Conservation (phyloP, 2,113 vertebrate species). For the Hippocampus comes region DNA sequence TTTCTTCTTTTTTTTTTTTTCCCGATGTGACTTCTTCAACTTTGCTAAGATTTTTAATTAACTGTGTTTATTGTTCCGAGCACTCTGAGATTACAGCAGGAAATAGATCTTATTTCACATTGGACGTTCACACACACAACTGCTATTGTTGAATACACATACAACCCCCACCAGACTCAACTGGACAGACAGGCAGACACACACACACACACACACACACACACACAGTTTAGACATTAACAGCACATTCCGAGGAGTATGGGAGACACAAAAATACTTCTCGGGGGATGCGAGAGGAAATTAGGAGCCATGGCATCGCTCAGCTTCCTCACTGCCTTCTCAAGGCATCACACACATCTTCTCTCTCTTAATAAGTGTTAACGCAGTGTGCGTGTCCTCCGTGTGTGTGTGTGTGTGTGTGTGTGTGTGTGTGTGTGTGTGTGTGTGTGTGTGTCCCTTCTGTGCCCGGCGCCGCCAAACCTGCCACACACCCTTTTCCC, state of each 20-base stretch:
- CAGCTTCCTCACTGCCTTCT: slow-evolving; percentile 46
- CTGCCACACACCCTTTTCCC: slow-evolving; percentile 64
- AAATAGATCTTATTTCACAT: slow-evolving; percentile 66
- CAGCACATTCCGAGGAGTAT: slow-evolving; percentile 17
- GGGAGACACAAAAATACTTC: slow-evolving; percentile 47
- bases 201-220: slow-evolving; percentile 19
- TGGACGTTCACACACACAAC: slow-evolving; percentile 32
- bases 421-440: slow-evolving; percentile 43
- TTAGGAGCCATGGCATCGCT: slow-evolving; percentile 30
- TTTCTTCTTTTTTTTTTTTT: slow-evolving; percentile 20
- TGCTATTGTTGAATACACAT: slow-evolving; percentile 29
- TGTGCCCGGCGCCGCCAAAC: slow-evolving; percentile 60
- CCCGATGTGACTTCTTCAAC: slow-evolving; percentile 59
- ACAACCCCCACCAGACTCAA: slow-evolving; percentile 15
- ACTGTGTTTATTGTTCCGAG: slow-evolving; percentile 65
- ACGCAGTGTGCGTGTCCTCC: slow-evolving; percentile 59
- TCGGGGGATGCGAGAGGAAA: slow-evolving; percentile 40
- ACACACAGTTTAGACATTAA: slow-evolving; percentile 9
- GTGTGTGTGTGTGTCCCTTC: slow-evolving; percentile 49
- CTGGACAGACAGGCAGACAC: neutral
- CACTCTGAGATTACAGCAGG: slow-evolving; percentile 60
- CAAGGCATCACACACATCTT: slow-evolving; percentile 42
- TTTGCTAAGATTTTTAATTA: slow-evolving; percentile 65
- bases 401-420: slow-evolving; percentile 49
- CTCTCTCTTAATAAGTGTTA: slow-evolving; percentile 69